Evolutionary conservation across 2,113 vertebrate genomes (phyloP), one percentile per base, ranked within the genome.

Genomic region (Notarius quadriscutis): DNA sequence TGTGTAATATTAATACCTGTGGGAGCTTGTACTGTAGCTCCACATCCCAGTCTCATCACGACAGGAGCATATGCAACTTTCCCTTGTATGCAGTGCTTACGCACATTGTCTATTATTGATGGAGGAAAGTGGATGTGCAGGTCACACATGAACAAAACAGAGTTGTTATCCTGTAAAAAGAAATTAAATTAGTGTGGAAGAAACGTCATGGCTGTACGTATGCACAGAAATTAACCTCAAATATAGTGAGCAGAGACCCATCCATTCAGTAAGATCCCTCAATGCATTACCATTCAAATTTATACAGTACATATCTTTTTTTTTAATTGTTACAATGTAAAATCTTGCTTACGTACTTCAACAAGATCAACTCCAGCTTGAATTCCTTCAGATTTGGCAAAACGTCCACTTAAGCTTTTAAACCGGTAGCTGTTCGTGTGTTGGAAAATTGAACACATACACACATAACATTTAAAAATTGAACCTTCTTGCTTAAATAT

Each of bases 91-190:
- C 95, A 96, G 91, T 97, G 96, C 81, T 96, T 97, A 88, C 96
- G 94, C 83, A 97, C 92, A 0, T 92, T 91, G 55, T 97, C 95
- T 0, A 96, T 91, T 84, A 97, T 71, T 63, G 93, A 93, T 1
- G 92, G 57, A 0, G 96, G 96, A 79, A 97, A 97, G 90, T 96
- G 94, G 92, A 97, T 96, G 90, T 97, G 96, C 9, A 97, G 95
- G 91, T 97, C 96, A 1, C 96, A 96, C 25, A 96, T 93, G 92
- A 97, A 97, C 71, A 97, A 2, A 87, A 97, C 96, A 91, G 96
- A 96, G 92, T 96, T 96, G 0, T 95, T 91, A 91, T 97, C 96
- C 96, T 97, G 90, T 20, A 92, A 89, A 22, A 18, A 62, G 12
- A 51, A 18, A 9, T 20, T 0, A 65, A 67, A 5, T 27, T 27